These are phyloP conservation scores for Oryzias curvinotus DNA, from an alignment of 2,113 vertebrate species.

Conservation along the genomic window DNA sequence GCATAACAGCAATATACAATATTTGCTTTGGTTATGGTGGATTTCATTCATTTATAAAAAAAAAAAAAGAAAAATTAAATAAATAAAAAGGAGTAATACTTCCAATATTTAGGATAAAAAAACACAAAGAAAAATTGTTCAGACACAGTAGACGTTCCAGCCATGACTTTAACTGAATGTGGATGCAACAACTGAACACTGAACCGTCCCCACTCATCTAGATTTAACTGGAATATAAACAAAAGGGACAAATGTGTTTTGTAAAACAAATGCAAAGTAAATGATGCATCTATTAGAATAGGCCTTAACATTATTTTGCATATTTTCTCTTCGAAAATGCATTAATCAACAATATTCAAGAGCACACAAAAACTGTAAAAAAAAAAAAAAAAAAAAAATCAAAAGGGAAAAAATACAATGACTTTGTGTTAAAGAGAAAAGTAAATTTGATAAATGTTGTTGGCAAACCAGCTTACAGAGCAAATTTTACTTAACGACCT, in stretches of 20 bases:
- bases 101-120: constrained; percentile 13
- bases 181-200: constrained; percentile 8
- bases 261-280: constrained; percentile 1
- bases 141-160: constrained; percentile 14
- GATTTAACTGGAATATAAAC: constrained; percentile 2
- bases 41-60: constrained; percentile 41
- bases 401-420: too few relatives aligned
- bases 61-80: too few relatives aligned
- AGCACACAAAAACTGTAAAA: constrained; percentile 2
- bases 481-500: background rate
- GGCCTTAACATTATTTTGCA: constrained; percentile 26
- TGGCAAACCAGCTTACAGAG: too few relatives aligned
- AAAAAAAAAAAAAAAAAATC: background rate
- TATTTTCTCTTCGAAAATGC: constrained; percentile 26
- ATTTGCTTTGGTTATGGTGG: constrained; percentile 23
- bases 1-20: constrained; percentile 12
- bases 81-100: constrained; percentile 18
- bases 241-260: background rate
- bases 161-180: constrained; percentile 6
- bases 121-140: constrained; percentile 10
- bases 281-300: constrained; percentile 13
- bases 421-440: too few relatives aligned
- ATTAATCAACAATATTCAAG: constrained; percentile 13
- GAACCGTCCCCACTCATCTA: constrained; percentile 12
- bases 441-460: too few relatives aligned